Base-by-base conservation (phyloP, 2,888 invertebrate genomes). In the Meiosimyza platycephala region DNA sequence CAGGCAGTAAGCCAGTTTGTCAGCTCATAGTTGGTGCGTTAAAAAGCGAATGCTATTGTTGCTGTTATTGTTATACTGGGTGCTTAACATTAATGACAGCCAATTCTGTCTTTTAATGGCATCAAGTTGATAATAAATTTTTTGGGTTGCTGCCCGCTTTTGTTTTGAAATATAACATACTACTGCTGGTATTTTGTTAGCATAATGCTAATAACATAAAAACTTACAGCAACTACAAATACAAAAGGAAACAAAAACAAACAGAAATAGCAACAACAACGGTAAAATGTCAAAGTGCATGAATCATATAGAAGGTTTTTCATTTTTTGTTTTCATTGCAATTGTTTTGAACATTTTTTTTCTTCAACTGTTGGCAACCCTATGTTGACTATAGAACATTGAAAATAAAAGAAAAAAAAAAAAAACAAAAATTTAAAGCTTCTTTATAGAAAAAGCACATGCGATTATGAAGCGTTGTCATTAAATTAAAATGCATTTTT, bases 1-100 rank as follows among this genome's bases (percentile, higher is more conserved):
- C 9, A 57, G 57, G 1, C 16, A n/a, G 16, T 22, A 11, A 57
- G 57, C 6, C 57, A 11, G 59, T 6, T 5, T 15, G 13, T 18
- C 16, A 28, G 28, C 9, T 40, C 40, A 9, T 40, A 6, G 40
- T 40, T 7, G 40, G 40, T 40, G 40, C 40, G 40, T 40, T 40
- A 40, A 40, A 40, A 40, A 40, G n/a, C 28, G 7, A n/a, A 6
- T 50, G 51, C 51, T 65, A 51, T 22, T 62, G 62, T 51, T 65
- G 54, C 40, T 54, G 52, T 28, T 52, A n/a, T 54, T 47, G 40
- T 57, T 54, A 16, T 52, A 16, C 28, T 62, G 62, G 52, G 79
- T 78, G 77, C 78, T 79, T 79, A 77, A 76, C 77, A 77, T 78
- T 80, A 79, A 80, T 78, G 80, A 77, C 78, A 76, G 77, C 78